Percentiles rank a stretch among this genome's conserved stretches.
phyloP scores from a whole-genome alignment of 2,888 invertebrate species.

The Oxytorus armatus region DNA sequence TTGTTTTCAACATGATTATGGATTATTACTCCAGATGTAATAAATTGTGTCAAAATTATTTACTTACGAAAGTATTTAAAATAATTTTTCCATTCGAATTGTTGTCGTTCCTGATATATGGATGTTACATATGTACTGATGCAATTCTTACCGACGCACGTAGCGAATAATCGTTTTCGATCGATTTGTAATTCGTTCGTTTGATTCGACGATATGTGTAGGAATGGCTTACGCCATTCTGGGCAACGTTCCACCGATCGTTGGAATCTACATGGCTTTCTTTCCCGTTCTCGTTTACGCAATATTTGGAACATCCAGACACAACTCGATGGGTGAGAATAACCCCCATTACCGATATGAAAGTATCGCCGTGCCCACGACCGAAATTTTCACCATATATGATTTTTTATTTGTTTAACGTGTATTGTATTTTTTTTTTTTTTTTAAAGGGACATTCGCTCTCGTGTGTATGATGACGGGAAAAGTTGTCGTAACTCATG shows the following conservation, averaged over 20 bases:
- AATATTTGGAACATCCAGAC: constrained; percentile 88
- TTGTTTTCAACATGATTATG: too few relatives aligned
- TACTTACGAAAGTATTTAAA: too few relatives aligned
- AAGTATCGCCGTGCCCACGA: neutral
- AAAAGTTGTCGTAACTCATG: constrained; percentile 87
- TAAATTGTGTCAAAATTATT: too few relatives aligned
- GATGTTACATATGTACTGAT: neutral
- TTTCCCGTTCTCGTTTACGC: constrained; percentile 87
- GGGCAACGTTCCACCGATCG: constrained; percentile 86
- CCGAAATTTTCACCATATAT: neutral
- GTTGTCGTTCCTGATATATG: too few relatives aligned
- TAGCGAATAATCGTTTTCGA: constrained; percentile 24
- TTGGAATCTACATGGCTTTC: constrained; percentile 87
- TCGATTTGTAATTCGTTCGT: constrained; percentile 32
- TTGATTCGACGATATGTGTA: constrained; percentile 24
- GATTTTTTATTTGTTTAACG: constrained; percentile 66
- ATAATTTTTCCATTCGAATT: too few relatives aligned
- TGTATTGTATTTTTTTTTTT: constrained; percentile 32
- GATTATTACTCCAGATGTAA: too few relatives aligned
- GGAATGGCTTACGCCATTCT: constrained; percentile 86
- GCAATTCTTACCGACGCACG: constrained; percentile 16
- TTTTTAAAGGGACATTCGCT: constrained; percentile 90
- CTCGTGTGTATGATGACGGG: constrained; percentile 96
- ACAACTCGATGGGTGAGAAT: constrained; percentile 88
- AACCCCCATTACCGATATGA: neutral